Conservation (phyloP, 2,888 invertebrate species). For the Lepidochitona cinerea region DNA sequence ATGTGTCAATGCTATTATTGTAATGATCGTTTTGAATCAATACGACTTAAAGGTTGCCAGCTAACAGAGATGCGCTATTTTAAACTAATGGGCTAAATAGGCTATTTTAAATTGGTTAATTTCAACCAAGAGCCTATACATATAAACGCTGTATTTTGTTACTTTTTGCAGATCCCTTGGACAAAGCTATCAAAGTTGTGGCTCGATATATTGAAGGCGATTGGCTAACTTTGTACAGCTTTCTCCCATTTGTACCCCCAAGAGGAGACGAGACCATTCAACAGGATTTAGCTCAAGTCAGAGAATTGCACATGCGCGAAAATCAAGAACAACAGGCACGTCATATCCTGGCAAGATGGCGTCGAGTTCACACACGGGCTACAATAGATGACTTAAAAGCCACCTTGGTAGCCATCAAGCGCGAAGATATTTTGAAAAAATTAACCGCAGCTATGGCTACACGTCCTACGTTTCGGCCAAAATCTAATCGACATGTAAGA, state of each 20-base stretch:
- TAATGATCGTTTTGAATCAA: too few species aligned
- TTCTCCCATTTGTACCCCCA: conserved; percentile 56
- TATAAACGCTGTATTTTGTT: too few species aligned
- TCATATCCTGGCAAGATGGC: conserved; percentile 52
- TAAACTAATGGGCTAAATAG: too few species aligned
- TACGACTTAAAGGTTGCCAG: too few species aligned
- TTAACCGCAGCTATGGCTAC: conserved; percentile 31
- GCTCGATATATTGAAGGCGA: conserved; percentile 50
- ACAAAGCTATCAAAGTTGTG: conserved; percentile 43
- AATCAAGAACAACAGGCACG: conserved; percentile 42
- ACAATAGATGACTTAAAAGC: conserved; percentile 50
- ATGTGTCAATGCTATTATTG: too few species aligned
- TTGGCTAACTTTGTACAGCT: conserved; percentile 56
- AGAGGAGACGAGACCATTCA: conserved; percentile 53
- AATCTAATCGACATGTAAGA: not conserved
- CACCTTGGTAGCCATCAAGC: conserved; percentile 40
- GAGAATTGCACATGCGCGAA: conserved; percentile 50
- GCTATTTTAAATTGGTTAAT: too few species aligned
- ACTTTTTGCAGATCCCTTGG: conserved; percentile 52
- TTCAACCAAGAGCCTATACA: too few species aligned
- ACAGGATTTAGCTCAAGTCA: conserved; percentile 56
- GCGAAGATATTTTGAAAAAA: conserved; percentile 53
- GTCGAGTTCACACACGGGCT: conserved; percentile 59
- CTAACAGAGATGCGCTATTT: too few species aligned
- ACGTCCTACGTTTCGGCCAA: not conserved